Conservation (phyloP, 2,797 vertebrate genomes). For the Parotocinclus haroldoi region DNA sequence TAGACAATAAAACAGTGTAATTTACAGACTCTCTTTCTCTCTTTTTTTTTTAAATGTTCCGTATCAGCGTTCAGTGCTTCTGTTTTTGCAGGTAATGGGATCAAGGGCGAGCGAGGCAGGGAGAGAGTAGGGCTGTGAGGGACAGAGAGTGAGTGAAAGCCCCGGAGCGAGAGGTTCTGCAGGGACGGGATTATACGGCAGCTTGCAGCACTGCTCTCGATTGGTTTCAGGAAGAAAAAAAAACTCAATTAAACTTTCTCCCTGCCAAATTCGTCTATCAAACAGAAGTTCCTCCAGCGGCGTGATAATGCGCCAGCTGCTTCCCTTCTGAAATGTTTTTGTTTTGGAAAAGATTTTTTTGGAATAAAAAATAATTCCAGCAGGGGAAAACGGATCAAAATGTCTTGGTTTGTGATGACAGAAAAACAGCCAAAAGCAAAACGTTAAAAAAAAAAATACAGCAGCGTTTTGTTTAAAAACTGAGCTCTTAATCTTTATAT, state of each 20-base stretch:
- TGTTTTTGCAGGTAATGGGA: constrained; percentile 51
- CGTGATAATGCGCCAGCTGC: constrained; percentile 3
- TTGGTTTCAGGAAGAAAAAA: constrained; percentile 31
- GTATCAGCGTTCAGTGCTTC: constrained; percentile 8
- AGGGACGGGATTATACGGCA: constrained; percentile 48
- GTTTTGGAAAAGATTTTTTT: not conserved
- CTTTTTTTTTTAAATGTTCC: not conserved
- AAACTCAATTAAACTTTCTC: constrained; percentile 50
- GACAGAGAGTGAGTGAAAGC: constrained; percentile 17
- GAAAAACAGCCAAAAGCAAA: not conserved
- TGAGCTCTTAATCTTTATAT: too few relatives aligned
- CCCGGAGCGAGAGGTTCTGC: constrained; percentile 37
- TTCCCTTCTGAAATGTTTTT: not conserved
- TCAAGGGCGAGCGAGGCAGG: constrained; percentile 33
- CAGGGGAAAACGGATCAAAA: not conserved
- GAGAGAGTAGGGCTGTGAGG: too few relatives aligned
- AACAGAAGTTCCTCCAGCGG: constrained; percentile 32
- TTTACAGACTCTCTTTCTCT: too few relatives aligned
- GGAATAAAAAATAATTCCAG: not conserved
- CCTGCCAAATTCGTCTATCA: constrained; percentile 41
- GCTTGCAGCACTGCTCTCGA: constrained; percentile 38
- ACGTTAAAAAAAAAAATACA: not conserved
- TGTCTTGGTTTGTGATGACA: not conserved
- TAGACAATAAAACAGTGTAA: too few relatives aligned
- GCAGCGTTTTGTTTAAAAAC: too few relatives aligned